Evolutionary conservation across 2,113 vertebrate genomes (phyloP).

Genomic region (Lepisosteus osseus): DNA sequence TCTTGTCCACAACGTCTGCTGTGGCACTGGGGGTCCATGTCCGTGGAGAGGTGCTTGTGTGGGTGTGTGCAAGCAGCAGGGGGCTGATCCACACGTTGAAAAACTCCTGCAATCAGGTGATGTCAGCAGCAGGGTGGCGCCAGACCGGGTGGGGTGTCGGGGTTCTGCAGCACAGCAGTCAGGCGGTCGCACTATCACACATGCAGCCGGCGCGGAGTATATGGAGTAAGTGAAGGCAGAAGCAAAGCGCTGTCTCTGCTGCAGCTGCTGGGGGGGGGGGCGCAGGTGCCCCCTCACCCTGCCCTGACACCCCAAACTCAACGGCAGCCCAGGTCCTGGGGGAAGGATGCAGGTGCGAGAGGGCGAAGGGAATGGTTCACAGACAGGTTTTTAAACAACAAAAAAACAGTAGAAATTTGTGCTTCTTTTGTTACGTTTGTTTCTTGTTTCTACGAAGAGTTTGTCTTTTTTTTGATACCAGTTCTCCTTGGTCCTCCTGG

Average conservation of each 20-base stretch:
- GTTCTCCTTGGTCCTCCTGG: constrained; percentile 41
- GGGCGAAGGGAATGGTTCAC: constrained; percentile 54
- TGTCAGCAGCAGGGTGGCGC: no score
- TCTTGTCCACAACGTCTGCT: no score
- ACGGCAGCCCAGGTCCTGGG: constrained; percentile 21
- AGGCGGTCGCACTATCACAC: neutral
- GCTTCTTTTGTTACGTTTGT: constrained; percentile 68
- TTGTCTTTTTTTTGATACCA: constrained; percentile 42
- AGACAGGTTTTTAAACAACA: constrained; percentile 46
- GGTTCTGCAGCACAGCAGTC: neutral
- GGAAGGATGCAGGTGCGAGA: constrained; percentile 26
- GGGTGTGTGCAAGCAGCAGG: no score
- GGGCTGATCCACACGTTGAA: no score
- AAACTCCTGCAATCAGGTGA: no score
- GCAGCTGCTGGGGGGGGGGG: no score
- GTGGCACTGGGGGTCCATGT: no score
- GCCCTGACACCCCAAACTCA: constrained; percentile 4
- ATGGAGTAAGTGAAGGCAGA: neutral
- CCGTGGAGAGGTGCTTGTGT: no score
- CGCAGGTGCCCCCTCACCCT: neutral
- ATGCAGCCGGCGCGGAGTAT: constrained; percentile 7
- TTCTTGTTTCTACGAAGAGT: constrained; percentile 36
- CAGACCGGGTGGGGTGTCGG: neutral
- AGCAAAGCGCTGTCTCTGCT: neutral
- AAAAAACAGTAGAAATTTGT: constrained; percentile 73